Evolutionary conservation across 2,888 invertebrate species (phyloP), one percentile per base, ranked within the genome.

Genomic region (Eubasilissa splendida): DNA sequence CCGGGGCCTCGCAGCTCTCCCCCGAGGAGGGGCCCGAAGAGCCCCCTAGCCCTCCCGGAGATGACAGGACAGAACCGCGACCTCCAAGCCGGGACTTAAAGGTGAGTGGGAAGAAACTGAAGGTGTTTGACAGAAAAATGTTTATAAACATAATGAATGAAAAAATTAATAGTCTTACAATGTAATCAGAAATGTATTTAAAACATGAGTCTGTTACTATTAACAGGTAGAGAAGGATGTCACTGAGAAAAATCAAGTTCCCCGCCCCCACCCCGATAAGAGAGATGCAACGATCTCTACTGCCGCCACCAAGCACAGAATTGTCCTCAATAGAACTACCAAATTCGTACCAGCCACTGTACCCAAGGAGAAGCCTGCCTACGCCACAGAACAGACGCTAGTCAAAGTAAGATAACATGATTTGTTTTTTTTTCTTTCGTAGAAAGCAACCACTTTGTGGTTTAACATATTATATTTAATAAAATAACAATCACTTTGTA

Each of bases 311-410:
- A 82, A 84, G 84, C 86, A 85, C 76, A 85, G 86, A 52, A 86
- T 87, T 4, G 87, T 87, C 65, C 84, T 87, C 71, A 85, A 84
- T 70, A 71, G 81, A 12, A 78, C 82, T 52, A 83, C 76, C 54
- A 84, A 84, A 77, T 83, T 80, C 60, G 4, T 86, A 3, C 83
- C 84, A 3, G 82, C 84, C 66, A 82, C 81, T n/a, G 81, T 83
- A 31, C 83, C 84, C 5, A 84, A 84, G 54, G 80, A 81, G 53
- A 84, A 83, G 56, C 84, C 82, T n/a, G 81, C 86, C 3, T 79
- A 80, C 85, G 86, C 33, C 52, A 84, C 82, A 11, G 90, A 90
- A 80, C 90, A 90, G 54, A 90, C 90, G 0, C 87, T 90, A 0
- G 88, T 90, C 11, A 90, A 90, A 89, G 90, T 90, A 84, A 42